Evolutionary conservation across 2,888 invertebrate genomes (phyloP).

Genomic region (Orthosia cruda): DNA sequence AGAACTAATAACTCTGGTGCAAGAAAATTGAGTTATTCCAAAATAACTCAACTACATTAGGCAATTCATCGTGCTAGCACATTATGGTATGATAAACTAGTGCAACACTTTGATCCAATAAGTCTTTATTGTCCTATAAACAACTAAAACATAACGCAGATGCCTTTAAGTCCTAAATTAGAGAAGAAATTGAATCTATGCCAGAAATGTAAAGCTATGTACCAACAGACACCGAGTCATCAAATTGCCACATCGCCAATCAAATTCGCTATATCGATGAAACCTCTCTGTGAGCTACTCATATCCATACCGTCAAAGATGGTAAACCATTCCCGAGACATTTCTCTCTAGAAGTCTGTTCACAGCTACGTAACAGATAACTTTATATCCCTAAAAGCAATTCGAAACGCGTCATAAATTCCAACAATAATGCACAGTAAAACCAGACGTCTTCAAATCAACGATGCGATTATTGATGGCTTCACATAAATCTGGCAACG

Average conservation of each 20-base stretch:
- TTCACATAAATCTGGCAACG: slow-evolving; percentile 46
- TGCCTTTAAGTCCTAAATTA: slow-evolving; percentile 24
- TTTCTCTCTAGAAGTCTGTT: not conserved
- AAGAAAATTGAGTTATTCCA: slow-evolving; percentile 18
- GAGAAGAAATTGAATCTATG: slow-evolving; percentile 31
- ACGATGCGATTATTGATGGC: slow-evolving; percentile 49
- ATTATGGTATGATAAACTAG: slow-evolving; percentile 9
- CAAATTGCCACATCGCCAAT: not conserved
- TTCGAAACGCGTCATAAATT: slow-evolving; percentile 37
- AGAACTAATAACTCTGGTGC: slow-evolving; percentile 24
- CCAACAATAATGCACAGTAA: slow-evolving; percentile 43
- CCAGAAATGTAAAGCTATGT: slow-evolving; percentile 9
- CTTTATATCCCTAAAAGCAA: slow-evolving; percentile 12
- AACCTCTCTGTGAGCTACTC: not conserved
- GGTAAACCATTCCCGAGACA: not conserved
- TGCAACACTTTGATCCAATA: slow-evolving; percentile 16
- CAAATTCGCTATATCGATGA: not conserved
- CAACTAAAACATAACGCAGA: slow-evolving; percentile 11
- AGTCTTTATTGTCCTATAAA: slow-evolving; percentile 4
- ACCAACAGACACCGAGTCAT: not conserved
- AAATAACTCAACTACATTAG: slow-evolving; percentile 19
- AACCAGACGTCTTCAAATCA: slow-evolving; percentile 41
- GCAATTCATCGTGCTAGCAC: slow-evolving; percentile 11
- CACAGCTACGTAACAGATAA: slow-evolving; percentile 8
- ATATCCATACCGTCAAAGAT: not conserved